Evolutionary conservation across 2,113 vertebrate genomes (phyloP).

Genomic region (Trachemys scripta): DNA sequence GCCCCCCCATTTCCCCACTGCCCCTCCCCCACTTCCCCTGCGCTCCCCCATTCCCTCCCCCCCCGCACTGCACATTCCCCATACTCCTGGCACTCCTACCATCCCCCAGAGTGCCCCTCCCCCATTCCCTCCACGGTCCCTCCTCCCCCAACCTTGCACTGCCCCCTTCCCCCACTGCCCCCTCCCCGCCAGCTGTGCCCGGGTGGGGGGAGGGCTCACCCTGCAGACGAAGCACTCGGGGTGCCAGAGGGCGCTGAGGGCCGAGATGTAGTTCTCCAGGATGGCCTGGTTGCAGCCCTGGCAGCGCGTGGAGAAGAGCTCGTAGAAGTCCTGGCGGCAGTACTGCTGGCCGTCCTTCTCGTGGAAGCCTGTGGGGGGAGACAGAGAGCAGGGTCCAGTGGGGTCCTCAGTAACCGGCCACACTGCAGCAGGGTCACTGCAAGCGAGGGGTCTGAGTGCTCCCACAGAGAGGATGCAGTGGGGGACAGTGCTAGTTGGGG

Average conservation of each 20-base stretch:
- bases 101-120: background rate
- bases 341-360: conserved; percentile 92
- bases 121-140: conserved; percentile 80
- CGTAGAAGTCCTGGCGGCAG: conserved; percentile 92
- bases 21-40: background rate
- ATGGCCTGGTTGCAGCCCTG: conserved; percentile 91
- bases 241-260: conserved; percentile 92
- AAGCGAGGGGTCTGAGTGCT: background rate
- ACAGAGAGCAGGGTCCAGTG: background rate
- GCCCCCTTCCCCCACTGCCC: background rate
- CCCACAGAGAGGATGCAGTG: background rate
- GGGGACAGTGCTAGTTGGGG: background rate
- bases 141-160: conserved; percentile 77
- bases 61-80: background rate
- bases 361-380: conserved; percentile 85
- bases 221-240: conserved; percentile 87
- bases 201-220: conserved; percentile 23
- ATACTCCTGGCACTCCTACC: background rate
- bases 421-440: background rate
- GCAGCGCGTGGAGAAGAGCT: conserved; percentile 89
- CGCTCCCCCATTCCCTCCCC: background rate
- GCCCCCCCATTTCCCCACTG: background rate
- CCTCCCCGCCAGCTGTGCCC: background rate
- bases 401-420: background rate
- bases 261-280: conserved; percentile 94